Percentiles rank a stretch among this genome's conserved stretches.
These are phyloP conservation scores for Actinemys pallida DNA, from an alignment of 2,113 vertebrate genomes.

Conservation along the genomic window DNA sequence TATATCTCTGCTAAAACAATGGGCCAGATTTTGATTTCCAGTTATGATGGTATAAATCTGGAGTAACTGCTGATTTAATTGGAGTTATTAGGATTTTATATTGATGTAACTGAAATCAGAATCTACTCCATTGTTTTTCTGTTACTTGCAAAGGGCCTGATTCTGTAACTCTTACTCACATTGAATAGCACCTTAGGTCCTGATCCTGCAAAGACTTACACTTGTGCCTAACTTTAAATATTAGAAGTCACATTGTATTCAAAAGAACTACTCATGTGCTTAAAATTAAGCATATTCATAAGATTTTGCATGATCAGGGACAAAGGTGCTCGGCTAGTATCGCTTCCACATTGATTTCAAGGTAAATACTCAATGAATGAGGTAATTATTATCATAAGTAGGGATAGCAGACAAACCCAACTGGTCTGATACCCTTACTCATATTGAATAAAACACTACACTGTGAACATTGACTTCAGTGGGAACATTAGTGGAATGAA, in stretches of 20 bases:
- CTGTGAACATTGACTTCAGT: neutral
- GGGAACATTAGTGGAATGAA: neutral
- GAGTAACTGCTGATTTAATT: conserved; percentile 67
- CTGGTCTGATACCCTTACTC: neutral
- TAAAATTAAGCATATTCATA: neutral
- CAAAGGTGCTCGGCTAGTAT: neutral
- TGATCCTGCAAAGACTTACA: neutral
- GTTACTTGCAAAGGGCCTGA: neutral
- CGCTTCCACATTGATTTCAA: conserved; percentile 13
- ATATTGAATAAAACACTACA: neutral
- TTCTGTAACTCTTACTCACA: neutral
- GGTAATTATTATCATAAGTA: neutral
- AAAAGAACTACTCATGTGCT: neutral
- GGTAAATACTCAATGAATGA: neutral
- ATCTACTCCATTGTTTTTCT: conserved; percentile 1
- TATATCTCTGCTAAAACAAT: conserved; percentile 75
- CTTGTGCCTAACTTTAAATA: neutral
- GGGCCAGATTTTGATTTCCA: conserved; percentile 77
- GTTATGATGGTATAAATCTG: conserved; percentile 71
- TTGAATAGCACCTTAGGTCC: neutral
- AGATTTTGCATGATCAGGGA: neutral
- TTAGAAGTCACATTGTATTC: neutral
- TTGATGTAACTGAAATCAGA: conserved; percentile 18
- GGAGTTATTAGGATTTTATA: conserved; percentile 49
- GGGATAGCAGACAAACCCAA: neutral